Conservation (phyloP, 2,888 invertebrate genomes). For the Cryptocephalus primarius region DNA sequence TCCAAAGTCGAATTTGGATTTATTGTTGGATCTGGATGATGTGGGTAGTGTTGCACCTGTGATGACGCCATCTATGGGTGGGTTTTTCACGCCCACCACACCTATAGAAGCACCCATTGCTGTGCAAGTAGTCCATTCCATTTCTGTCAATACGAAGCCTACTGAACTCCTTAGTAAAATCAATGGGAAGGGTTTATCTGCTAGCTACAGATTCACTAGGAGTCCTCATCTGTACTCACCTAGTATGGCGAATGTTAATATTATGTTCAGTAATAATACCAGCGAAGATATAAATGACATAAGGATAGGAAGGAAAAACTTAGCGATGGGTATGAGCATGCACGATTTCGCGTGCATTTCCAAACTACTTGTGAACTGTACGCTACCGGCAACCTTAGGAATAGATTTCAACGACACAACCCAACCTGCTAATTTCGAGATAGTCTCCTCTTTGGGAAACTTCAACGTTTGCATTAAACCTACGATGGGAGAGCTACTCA, state of each 20-base stretch:
- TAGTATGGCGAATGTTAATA: constrained; percentile 70
- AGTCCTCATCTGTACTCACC: constrained; percentile 73
- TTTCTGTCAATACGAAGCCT: constrained; percentile 47
- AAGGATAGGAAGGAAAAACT: constrained; percentile 57
- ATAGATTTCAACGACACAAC: constrained; percentile 90
- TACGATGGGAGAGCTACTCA: constrained; percentile 77
- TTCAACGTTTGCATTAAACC: constrained; percentile 59
- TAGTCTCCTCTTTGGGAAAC: constrained; percentile 53
- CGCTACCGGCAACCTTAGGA: constrained; percentile 61
- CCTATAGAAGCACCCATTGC: constrained; percentile 21
- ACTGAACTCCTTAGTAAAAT: constrained; percentile 62
- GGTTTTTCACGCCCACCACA: constrained; percentile 56
- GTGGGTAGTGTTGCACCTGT: constrained; percentile 59
- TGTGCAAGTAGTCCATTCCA: constrained; percentile 50
- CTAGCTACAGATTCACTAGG: constrained; percentile 60
- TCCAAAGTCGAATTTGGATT: constrained; percentile 59
- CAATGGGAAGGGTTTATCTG: constrained; percentile 54
- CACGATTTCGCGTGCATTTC: constrained; percentile 65
- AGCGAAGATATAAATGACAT: constrained; percentile 56
- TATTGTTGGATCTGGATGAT: constrained; percentile 71
- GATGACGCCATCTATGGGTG: constrained; percentile 75
- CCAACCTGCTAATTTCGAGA: constrained; percentile 73
- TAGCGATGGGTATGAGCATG: constrained; percentile 60
- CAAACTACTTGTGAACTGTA: constrained; percentile 49
- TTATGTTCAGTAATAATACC: constrained; percentile 65